Conservation (phyloP, 2,888 invertebrate genomes). For the Parnassius orleans region DNA sequence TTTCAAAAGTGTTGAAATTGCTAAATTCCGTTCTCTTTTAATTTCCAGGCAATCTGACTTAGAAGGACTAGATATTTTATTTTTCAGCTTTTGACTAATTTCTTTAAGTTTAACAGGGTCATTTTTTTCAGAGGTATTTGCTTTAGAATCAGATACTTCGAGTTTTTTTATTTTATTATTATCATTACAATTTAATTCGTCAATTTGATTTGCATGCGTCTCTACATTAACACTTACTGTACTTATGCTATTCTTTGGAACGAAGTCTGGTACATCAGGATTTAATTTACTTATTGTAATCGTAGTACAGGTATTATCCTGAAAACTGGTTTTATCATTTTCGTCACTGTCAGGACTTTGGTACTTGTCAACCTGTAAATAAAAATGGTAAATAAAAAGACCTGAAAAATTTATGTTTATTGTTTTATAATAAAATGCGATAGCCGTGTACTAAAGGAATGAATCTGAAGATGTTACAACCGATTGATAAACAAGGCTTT, state of each 20-base stretch:
- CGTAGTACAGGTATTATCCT: slow-evolving; percentile 24
- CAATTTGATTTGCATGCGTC: background rate
- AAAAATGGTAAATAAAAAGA: background rate
- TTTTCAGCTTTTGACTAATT: slow-evolving; percentile 41
- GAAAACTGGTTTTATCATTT: slow-evolving; percentile 13
- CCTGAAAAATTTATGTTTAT: too few species aligned
- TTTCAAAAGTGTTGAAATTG: slow-evolving; percentile 53
- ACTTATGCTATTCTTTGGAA: slow-evolving; percentile 38
- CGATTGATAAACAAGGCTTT: too few species aligned
- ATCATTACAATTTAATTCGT: slow-evolving; percentile 22
- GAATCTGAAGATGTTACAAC: too few species aligned
- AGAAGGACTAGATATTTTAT: slow-evolving; percentile 43
- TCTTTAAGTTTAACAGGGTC: slow-evolving; percentile 28
- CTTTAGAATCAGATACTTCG: background rate
- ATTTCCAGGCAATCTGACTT: slow-evolving; percentile 39
- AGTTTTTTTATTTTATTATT: background rate
- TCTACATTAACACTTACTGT: background rate
- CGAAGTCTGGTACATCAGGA: slow-evolving; percentile 52
- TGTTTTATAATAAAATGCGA: too few species aligned
- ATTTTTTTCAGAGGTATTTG: slow-evolving; percentile 9
- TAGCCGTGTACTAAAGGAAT: too few species aligned
- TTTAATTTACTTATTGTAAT: slow-evolving; percentile 51
- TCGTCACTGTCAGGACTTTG: slow-evolving; percentile 17
- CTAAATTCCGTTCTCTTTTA: slow-evolving; percentile 52
- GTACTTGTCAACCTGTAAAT: slow-evolving; percentile 34